Conservation (phyloP, 2,797 vertebrate species). For the Squalus acanthias region DNA sequence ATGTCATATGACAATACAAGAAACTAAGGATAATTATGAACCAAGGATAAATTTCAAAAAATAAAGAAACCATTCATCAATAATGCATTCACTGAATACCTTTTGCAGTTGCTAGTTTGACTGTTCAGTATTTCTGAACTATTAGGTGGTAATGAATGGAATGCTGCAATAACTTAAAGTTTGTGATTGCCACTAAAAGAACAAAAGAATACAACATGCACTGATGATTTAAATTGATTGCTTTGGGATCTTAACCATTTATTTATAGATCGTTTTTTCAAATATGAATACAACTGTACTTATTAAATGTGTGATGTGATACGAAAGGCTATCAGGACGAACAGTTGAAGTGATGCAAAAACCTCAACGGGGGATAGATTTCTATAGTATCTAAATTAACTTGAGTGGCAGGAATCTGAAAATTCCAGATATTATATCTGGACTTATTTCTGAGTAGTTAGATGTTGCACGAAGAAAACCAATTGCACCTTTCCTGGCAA, state of each 20-base stretch:
- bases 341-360: background rate
- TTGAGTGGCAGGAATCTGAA: background rate
- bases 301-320: background rate
- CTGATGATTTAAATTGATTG: constrained; percentile 20
- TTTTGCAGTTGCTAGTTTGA: background rate
- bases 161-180: background rate
- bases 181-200: background rate
- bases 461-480: background rate
- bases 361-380: background rate
- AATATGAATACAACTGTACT: background rate
- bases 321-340: background rate
- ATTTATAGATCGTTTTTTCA: background rate
- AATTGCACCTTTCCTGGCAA: constrained; percentile 2
- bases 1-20: background rate
- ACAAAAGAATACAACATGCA: background rate
- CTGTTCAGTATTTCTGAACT: background rate
- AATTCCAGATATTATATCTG: constrained; percentile 1
- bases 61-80: background rate
- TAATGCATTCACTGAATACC: background rate
- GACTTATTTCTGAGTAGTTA: background rate
- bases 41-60: background rate
- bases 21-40: background rate
- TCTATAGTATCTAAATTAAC: background rate
- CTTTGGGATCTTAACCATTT: background rate
- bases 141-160: background rate